Evolutionary conservation across 2,888 invertebrate species (phyloP).

Genomic region (Calameuta idolon): DNA sequence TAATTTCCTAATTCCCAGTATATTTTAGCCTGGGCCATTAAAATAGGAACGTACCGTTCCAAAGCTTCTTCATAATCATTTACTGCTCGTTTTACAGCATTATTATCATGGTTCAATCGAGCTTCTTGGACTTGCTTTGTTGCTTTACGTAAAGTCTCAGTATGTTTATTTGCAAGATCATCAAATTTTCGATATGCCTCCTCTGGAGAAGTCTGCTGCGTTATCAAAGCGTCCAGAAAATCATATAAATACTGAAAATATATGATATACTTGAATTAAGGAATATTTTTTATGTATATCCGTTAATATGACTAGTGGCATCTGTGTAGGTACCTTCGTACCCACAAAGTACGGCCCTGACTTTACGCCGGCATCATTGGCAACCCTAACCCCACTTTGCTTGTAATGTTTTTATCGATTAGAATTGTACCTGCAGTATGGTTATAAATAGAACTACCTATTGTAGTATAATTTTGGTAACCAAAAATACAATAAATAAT

Average conservation of each 20-base stretch:
- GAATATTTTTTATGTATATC: slow-evolving; percentile 3
- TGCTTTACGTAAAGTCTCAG: slow-evolving; percentile 88
- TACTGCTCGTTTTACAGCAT: slow-evolving; percentile 88
- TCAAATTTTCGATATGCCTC: slow-evolving; percentile 97
- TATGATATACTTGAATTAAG: slow-evolving; percentile 14
- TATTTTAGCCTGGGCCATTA: slow-evolving; percentile 99
- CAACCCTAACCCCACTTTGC: neutral
- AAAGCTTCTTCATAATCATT: slow-evolving; percentile 91
- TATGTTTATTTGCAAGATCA: slow-evolving; percentile 90
- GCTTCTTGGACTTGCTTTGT: slow-evolving; percentile 96
- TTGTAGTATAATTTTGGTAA: neutral
- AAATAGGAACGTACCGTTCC: slow-evolving; percentile 94
- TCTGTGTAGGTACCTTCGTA: neutral
- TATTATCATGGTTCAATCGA: slow-evolving; percentile 88
- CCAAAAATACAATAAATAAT: neutral
- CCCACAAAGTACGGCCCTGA: neutral
- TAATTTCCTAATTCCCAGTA: slow-evolving; percentile 98
- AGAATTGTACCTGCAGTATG: neutral
- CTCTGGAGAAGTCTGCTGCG: slow-evolving; percentile 95
- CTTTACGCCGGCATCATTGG: neutral
- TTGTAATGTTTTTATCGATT: neutral
- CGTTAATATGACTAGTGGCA: neutral
- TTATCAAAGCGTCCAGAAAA: slow-evolving; percentile 96
- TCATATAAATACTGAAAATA: slow-evolving; percentile 85
- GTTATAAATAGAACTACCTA: neutral